Percentiles rank a stretch among this genome's conserved stretches.
Evolutionary conservation across 2,113 vertebrate species (phyloP).

Genomic region (Suncus etruscus): DNA sequence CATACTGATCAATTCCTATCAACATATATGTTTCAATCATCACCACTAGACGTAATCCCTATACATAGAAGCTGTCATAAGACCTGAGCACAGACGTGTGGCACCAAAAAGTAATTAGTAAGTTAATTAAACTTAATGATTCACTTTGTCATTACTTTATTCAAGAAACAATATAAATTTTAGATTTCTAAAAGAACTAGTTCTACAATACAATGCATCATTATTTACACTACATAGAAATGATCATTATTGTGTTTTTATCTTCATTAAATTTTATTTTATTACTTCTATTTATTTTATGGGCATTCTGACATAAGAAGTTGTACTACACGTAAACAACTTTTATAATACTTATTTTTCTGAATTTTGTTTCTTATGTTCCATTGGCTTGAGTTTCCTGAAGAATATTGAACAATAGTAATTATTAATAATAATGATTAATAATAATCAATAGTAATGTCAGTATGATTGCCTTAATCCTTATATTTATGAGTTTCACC

Average conservation of each 20-base stretch:
- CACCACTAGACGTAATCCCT: too few relatives aligned
- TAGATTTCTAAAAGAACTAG: conserved; percentile 8
- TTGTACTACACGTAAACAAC: not conserved
- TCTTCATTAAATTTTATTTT: not conserved
- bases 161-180: not conserved
- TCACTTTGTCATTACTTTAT: not conserved
- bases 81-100: too few relatives aligned
- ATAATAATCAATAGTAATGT: too few relatives aligned
- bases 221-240: conserved; percentile 5
- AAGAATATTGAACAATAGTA: not conserved
- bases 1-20: too few relatives aligned
- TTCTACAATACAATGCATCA: conserved; percentile 12
- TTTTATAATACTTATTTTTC: not conserved
- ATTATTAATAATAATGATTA: too few relatives aligned
- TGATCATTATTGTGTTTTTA: not conserved
- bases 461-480: too few relatives aligned
- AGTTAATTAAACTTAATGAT: not conserved
- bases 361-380: conserved; percentile 4
- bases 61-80: too few relatives aligned
- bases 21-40: too few relatives aligned
- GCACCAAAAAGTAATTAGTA: too few relatives aligned
- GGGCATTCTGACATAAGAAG: not conserved
- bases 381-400: not conserved
- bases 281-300: conserved; percentile 14
- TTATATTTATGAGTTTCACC: not conserved